A percentile compares a stretch with the other conserved stretches of the same genome.
These are phyloP conservation scores for Eumaeus atala DNA, from an alignment of 1,140 invertebrate genomes.

Conservation along the genomic window DNA sequence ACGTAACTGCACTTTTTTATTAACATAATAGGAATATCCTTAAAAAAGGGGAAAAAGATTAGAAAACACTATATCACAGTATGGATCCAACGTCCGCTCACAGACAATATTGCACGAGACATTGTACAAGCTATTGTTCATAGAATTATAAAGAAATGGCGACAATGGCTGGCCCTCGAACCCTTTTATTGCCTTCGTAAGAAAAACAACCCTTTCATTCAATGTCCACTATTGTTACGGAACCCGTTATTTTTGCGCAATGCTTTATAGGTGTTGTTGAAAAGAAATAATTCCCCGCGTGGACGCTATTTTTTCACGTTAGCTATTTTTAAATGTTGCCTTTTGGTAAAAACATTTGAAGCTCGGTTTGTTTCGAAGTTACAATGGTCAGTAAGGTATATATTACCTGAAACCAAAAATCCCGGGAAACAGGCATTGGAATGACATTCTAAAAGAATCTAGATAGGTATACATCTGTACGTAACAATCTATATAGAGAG, in stretches of 20 bases:
- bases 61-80: slow-evolving; percentile 14
- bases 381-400: too few relatives aligned
- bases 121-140: slow-evolving; percentile 50
- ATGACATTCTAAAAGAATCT: too few relatives aligned
- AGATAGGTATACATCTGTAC: too few relatives aligned
- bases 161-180: slow-evolving; percentile 48
- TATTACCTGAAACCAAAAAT: too few relatives aligned
- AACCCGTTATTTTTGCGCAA: slow-evolving; percentile 64
- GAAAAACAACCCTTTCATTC: slow-evolving; percentile 68
- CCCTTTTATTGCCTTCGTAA: slow-evolving; percentile 54
- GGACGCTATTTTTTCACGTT: not conserved
- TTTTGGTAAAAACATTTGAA: too few relatives aligned
- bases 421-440: too few relatives aligned
- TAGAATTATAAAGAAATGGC: slow-evolving; percentile 53
- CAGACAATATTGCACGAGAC: slow-evolving; percentile 48
- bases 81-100: slow-evolving; percentile 12
- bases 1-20: too few relatives aligned
- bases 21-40: too few relatives aligned
- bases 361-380: too few relatives aligned
- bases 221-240: slow-evolving; percentile 44
- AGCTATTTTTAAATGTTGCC: slow-evolving; percentile 8
- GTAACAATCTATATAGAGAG: too few relatives aligned
- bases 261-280: slow-evolving; percentile 37
- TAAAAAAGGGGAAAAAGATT: too few relatives aligned
- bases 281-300: slow-evolving; percentile 29